A percentile compares a stretch with the other conserved stretches of the same genome.
These are phyloP conservation scores for Acanthopagrus latus DNA, from an alignment of 2,797 vertebrate species.

Conservation along the genomic window DNA sequence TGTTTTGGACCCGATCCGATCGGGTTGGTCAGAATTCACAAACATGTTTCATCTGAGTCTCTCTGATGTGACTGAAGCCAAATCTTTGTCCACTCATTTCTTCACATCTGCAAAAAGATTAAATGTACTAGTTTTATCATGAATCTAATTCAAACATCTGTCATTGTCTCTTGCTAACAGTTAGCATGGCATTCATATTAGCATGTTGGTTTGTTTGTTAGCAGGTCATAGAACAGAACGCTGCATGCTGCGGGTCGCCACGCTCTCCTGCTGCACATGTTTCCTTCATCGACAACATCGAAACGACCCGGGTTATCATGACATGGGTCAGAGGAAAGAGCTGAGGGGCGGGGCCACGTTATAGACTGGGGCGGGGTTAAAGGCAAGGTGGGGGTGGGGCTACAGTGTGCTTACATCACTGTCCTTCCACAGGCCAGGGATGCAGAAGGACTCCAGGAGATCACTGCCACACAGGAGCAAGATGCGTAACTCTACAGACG, in stretches of 20 bases:
- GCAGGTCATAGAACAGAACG: not conserved
- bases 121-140: not conserved
- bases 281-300: constrained; percentile 29
- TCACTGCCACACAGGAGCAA: constrained; percentile 97
- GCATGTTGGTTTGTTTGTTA: constrained; percentile 15
- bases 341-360: not conserved
- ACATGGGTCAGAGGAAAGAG: not conserved
- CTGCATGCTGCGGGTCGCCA: constrained; percentile 2
- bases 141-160: not conserved
- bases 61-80: too few species aligned
- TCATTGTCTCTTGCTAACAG: constrained; percentile 9
- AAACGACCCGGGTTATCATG: constrained; percentile 7
- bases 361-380: not conserved
- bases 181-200: constrained; percentile 35
- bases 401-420: constrained; percentile 91
- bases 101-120: not conserved
- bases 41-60: too few species aligned
- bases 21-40: too few species aligned
- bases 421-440: constrained; percentile 98
- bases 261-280: not conserved
- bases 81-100: too few species aligned
- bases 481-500: constrained; percentile 92
- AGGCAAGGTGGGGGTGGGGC: constrained; percentile 26
- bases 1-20: too few species aligned
- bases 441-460: constrained; percentile 98